phyloP scores from a whole-genome alignment of 2,113 vertebrate genomes.

The Takifugu bimaculatus region DNA sequence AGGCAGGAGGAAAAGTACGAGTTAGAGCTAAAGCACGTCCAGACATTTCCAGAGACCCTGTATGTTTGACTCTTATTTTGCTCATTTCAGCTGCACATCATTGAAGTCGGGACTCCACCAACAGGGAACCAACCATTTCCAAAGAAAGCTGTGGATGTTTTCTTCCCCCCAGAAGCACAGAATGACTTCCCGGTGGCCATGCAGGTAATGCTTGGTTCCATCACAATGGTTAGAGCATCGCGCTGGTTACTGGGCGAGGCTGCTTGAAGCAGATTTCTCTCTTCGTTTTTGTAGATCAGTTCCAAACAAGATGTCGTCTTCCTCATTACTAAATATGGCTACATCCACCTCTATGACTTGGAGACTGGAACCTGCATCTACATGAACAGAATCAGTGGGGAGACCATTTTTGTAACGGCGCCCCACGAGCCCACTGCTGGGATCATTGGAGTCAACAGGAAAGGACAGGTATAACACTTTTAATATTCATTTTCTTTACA shows the following conservation, averaged over 20 bases:
- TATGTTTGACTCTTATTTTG: not conserved
- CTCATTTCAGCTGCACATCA: conserved; percentile 87
- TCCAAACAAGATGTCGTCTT: conserved; percentile 98
- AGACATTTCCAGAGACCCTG: not conserved
- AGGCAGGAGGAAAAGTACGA: conserved; percentile 95
- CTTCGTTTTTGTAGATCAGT: conserved; percentile 81
- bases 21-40: not conserved
- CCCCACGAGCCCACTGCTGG: conserved; percentile 96
- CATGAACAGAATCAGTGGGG: conserved; percentile 98
- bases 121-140: conserved; percentile 97
- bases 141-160: conserved; percentile 99
- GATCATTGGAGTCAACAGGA: conserved; percentile 98
- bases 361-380: conserved; percentile 99
- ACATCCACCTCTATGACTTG: conserved; percentile 97
- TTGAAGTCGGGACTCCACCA: conserved; percentile 97
- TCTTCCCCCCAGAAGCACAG: conserved; percentile 98
- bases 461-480: conserved; percentile 86
- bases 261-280: not conserved
- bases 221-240: too few relatives aligned
- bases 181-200: conserved; percentile 99
- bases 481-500: too few relatives aligned
- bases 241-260: not conserved
- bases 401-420: conserved; percentile 98
- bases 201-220: conserved; percentile 80
- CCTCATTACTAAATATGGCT: conserved; percentile 97